These are phyloP conservation scores for Papilio demoleus DNA, from an alignment of 2,888 invertebrate species.

Conservation along the genomic window DNA sequence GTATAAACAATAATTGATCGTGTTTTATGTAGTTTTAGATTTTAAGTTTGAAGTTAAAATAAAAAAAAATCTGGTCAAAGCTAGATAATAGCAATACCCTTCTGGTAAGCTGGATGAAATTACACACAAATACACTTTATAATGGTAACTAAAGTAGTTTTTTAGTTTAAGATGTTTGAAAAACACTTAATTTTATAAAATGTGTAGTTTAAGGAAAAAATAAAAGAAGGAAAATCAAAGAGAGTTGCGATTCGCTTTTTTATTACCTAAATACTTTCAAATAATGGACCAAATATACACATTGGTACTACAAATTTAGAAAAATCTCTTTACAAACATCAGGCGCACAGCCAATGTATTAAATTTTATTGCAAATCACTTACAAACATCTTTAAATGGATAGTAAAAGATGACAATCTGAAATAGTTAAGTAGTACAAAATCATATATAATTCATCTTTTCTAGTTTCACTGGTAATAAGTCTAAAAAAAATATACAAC, in stretches of 20 bases:
- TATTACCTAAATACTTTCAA: conserved; percentile 52
- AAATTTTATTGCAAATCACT: conserved; percentile 35
- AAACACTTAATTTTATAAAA: not conserved
- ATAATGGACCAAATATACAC: conserved; percentile 59
- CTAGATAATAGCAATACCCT: not conserved
- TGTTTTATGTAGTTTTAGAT: not conserved
- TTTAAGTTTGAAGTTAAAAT: too few species aligned
- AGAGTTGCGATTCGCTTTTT: conserved; percentile 45
- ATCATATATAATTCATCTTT: conserved; percentile 1
- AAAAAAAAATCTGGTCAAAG: too few species aligned
- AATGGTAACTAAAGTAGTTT: conserved; percentile 1
- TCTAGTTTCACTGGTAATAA: not conserved
- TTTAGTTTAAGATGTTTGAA: not conserved
- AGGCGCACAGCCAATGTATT: conserved; percentile 40
- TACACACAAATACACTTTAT: too few species aligned
- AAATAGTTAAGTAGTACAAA: not conserved
- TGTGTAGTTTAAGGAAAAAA: not conserved
- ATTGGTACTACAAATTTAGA: conserved; percentile 52
- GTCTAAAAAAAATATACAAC: not conserved
- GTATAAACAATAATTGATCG: not conserved
- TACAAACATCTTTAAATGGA: conserved; percentile 23
- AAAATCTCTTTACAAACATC: conserved; percentile 48
- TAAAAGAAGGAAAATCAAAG: conserved; percentile 40
- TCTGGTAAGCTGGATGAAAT: not conserved
- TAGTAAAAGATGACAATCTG: conserved; percentile 6